A percentile compares a stretch with the other conserved stretches of the same genome.
Conservation (phyloP, 2,888 invertebrate genomes). For the Epirrita christyi region DNA sequence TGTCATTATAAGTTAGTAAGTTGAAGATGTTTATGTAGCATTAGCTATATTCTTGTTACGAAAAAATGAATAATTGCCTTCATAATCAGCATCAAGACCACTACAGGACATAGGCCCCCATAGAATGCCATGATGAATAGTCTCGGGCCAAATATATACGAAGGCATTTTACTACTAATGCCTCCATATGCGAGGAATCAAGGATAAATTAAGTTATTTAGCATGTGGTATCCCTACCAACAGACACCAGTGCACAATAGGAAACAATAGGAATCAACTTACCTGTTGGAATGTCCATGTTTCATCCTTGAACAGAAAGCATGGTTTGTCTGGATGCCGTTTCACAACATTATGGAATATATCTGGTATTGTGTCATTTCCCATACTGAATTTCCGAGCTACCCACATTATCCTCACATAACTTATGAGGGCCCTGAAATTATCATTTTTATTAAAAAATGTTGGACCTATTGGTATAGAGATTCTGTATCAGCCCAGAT, state of each 20-base stretch:
- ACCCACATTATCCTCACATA: conserved; percentile 88
- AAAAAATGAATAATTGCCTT: no score
- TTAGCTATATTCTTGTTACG: background rate
- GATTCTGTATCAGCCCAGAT: no score
- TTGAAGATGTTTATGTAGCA: background rate
- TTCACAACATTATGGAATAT: conserved; percentile 91
- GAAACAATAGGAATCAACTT: no score
- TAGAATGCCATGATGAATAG: no score
- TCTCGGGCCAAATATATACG: no score
- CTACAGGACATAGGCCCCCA: no score
- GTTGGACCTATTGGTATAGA: background rate
- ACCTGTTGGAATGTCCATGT: conserved; percentile 93
- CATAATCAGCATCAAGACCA: no score
- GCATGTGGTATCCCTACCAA: no score
- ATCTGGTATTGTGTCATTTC: conserved; percentile 90
- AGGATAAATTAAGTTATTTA: no score
- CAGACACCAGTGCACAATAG: no score
- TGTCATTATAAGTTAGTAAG: background rate
- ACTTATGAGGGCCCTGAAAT: conserved; percentile 88
- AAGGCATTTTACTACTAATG: no score
- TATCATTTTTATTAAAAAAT: background rate
- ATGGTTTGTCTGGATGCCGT: conserved; percentile 92
- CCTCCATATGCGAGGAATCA: no score
- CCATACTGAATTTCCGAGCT: conserved; percentile 87
- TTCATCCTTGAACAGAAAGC: conserved; percentile 92